These are phyloP conservation scores for Salvelinus fontinalis DNA, from an alignment of 2,113 vertebrate genomes.

Conservation along the genomic window DNA sequence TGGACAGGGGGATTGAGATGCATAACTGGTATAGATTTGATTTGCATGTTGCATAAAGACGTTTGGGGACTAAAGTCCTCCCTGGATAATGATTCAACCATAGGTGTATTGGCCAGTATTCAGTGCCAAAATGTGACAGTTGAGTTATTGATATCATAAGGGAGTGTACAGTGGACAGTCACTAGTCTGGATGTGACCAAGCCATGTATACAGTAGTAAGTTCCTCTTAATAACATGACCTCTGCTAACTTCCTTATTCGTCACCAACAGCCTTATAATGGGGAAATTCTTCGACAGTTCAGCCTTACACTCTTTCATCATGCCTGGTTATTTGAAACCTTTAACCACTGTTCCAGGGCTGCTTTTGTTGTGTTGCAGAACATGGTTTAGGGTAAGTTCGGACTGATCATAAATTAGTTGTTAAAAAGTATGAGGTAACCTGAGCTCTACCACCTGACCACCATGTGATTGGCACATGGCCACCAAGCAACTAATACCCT, in stretches of 20 bases:
- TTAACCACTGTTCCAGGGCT: background rate
- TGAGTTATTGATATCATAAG: no score
- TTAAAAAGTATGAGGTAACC: constrained; percentile 20
- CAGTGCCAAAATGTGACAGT: background rate
- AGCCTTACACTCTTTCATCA: background rate
- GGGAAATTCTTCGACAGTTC: no score
- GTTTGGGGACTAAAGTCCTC: background rate
- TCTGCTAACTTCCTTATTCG: no score
- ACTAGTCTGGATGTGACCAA: no score
- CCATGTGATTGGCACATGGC: constrained; percentile 41
- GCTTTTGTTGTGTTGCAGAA: background rate
- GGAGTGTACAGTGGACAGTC: no score
- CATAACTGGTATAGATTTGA: background rate
- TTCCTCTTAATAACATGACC: no score
- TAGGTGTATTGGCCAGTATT: background rate
- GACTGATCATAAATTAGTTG: constrained; percentile 10
- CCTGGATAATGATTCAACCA: constrained; percentile 14
- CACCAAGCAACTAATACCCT: constrained; percentile 25
- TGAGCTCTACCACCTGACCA: constrained; percentile 44
- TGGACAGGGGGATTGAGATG: no score
- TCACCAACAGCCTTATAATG: no score
- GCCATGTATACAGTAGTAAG: no score
- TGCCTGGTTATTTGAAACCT: background rate
- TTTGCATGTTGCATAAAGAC: background rate
- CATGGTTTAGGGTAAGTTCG: background rate